Evolutionary conservation across 2,797 vertebrate species (phyloP), one percentile per base, ranked within the genome.

Genomic region (Gobio occitaniae): DNA sequence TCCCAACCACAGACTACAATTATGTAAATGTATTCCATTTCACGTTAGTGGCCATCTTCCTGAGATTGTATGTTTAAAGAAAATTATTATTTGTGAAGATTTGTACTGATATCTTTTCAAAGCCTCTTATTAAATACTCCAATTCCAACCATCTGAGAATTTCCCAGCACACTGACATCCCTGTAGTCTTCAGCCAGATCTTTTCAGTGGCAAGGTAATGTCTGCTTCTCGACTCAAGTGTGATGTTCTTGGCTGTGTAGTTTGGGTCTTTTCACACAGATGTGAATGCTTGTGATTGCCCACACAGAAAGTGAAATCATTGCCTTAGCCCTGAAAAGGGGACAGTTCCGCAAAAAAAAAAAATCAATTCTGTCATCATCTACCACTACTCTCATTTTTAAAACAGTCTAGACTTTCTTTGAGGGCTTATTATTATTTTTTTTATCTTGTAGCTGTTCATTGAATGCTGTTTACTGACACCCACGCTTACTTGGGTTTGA

Each of bases 241-340:
- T 82, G 83, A 80, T 82, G 85, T 81, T 86, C 84, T 90, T 86
- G 82, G 83, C 89, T 71, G 38, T 41, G 71, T 66, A 63, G 56
- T 82, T 84, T 68, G 48, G 85, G 80, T 86, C 80, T 83, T 63
- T 86, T 89, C 59, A 41, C 78, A 82, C 85, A 87, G 88, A 89
- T 85, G 89, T 88, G 85, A 89, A 88, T 88, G 82, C 84, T 83
- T 88, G 81, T 88, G 83, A 84, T 89, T 77, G 70, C 85, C 78
- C 88, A 86, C 87, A 80, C 86, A 70, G 80, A 87, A 83, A 89
- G 80, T 82, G 63, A 89, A 90, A 86, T 91, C 77, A 88, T 79
- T 74, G 86, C 84, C 78, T 93, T 89, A 74, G 86, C 78, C 88
- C 82, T 85, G 52, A 32, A 38, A 77, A 32, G 13, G 17, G 29